Conservation (phyloP, 2,888 invertebrate species). For the Tanypteryx hageni region DNA sequence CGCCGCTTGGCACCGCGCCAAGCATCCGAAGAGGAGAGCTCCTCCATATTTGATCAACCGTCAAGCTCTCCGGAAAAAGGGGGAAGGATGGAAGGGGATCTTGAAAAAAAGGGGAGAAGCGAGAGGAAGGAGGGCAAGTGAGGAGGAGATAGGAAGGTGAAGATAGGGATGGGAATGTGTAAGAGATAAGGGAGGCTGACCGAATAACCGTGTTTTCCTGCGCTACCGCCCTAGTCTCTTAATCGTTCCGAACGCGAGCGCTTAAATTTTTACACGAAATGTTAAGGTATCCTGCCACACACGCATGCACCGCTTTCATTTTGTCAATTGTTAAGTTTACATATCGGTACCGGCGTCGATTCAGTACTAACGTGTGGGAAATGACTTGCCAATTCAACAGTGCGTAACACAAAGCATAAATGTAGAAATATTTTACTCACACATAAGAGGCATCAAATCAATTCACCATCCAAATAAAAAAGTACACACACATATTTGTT, state of each 20-base stretch:
- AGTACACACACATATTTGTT: slow-evolving; percentile 10
- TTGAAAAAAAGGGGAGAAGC: too few relatives aligned
- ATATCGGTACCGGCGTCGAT: too few relatives aligned
- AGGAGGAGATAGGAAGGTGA: not conserved
- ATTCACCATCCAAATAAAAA: slow-evolving; percentile 24
- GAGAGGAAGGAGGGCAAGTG: not conserved
- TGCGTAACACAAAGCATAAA: not conserved
- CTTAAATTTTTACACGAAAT: not conserved
- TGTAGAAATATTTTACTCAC: not conserved
- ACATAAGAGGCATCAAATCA: slow-evolving; percentile 6
- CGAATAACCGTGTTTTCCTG: not conserved
- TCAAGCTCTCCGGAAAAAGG: slow-evolving; percentile 36
- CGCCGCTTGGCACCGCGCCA: slow-evolving; percentile 30
- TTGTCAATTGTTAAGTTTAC: not conserved
- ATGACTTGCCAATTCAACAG: not conserved
- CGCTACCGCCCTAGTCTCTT: not conserved
- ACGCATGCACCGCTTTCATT: not conserved
- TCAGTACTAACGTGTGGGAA: not conserved
- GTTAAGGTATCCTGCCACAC: not conserved
- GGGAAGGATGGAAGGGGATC: not conserved
- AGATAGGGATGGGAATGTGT: not conserved
- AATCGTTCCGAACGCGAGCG: not conserved
- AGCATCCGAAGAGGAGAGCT: not conserved
- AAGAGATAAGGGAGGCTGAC: not conserved
- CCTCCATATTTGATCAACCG: slow-evolving; percentile 63